These are phyloP conservation scores for Calycopis cecrops DNA, from an alignment of 1,140 invertebrate genomes.

Conservation along the genomic window DNA sequence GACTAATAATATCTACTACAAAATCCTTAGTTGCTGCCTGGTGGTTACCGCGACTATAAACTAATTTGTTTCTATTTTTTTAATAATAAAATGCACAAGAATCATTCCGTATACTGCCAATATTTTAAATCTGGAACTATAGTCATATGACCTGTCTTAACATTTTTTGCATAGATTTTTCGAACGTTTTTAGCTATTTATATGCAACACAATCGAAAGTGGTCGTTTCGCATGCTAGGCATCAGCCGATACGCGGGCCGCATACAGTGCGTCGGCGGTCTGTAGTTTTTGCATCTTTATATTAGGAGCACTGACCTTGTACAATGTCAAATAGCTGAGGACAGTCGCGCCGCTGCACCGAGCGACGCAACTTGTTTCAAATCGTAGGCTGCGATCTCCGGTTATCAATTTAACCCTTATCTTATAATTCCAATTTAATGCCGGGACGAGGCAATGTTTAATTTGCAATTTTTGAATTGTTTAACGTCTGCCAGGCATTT, in stretches of 20 bases:
- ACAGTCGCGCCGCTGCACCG: conserved; percentile 35
- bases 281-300: conserved; percentile 66
- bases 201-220: conserved; percentile 63
- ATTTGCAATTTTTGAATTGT: too few relatives aligned
- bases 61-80: too few relatives aligned
- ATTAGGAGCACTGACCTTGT: conserved; percentile 73
- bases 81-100: too few relatives aligned
- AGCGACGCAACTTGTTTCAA: conserved; percentile 51
- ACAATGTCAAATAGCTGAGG: conserved; percentile 72
- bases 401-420: conserved; percentile 4
- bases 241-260: conserved; percentile 39
- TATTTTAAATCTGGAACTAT: too few relatives aligned
- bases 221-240: conserved; percentile 52
- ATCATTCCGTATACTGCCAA: too few relatives aligned
- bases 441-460: too few relatives aligned
- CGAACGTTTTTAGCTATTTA: conserved; percentile 26
- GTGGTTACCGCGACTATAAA: too few relatives aligned
- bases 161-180: too few relatives aligned
- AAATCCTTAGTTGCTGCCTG: too few relatives aligned
- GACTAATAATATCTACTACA: too few relatives aligned
- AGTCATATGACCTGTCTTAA: too few relatives aligned
- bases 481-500: too few relatives aligned
- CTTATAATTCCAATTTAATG: background rate
- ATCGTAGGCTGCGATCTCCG: conserved; percentile 27
- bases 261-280: conserved; percentile 36